Evolutionary conservation across 2,113 vertebrate genomes (phyloP), one percentile per base, ranked within the genome.

Genomic region (Pseudolaguvia tuberculata): DNA sequence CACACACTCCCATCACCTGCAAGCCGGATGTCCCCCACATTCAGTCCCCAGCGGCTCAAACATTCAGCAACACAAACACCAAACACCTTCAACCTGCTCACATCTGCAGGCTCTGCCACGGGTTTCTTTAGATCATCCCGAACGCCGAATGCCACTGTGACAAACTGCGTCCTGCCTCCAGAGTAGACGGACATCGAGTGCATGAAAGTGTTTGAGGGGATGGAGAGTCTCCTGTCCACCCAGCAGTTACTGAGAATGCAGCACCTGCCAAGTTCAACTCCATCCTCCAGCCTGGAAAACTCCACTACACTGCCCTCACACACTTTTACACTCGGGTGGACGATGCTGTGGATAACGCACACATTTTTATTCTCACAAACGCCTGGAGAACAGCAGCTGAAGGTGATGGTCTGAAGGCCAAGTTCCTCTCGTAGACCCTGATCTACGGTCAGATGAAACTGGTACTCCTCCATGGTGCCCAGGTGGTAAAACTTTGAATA

Each of bases 401-500:
- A 95, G 62, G 92, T 88, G 68, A 88, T 82, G 0, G 91, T 70
- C 21, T 89, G 82, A 15, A 99, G 88, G 29, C 80, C 86, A 6
- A 98, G 91, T 80, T 98, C 92, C 0, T 72, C 83, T 53, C 84
- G 91, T 79, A 98, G 90, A 5, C 58, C 81, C 55, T 72, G 86
- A 5, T 93, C 87, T 11, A 87, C 80, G 0, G 93, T 87, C 17
- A 96, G 90, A 85, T 99, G 94, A 77, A 90, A 91, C 70, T 98
- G 86, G 75, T 94, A 98, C 75, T 99, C 96, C 1, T 88, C 83
- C 0, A 91, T 91, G 53, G 96, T 96, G 45, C 97, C 95, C 0
- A 97, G 85, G 85, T 98, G 97, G 79, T 95, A 98, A 85, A 98
- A 99, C 77, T 87, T 94, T 10, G 97, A 99, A 79, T 95, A 93